Evolutionary conservation across 1,140 invertebrate genomes (phyloP).

Genomic region (Mactra quadrangularis): DNA sequence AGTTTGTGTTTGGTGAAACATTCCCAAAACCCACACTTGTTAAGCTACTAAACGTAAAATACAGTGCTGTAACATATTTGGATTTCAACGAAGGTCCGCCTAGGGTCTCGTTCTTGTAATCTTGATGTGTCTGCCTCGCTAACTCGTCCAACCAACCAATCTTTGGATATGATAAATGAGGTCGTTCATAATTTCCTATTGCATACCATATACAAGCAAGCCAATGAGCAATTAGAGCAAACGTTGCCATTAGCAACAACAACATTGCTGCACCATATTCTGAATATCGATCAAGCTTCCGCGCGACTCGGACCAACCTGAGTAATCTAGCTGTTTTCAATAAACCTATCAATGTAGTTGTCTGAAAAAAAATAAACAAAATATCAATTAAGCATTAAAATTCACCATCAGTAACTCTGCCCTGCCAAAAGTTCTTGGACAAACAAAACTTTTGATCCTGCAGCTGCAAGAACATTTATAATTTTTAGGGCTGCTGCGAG

Average conservation of each 20-base stretch:
- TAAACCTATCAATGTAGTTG: constrained; percentile 98
- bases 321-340: constrained; percentile 98
- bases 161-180: constrained; percentile 85
- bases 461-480: too few relatives aligned
- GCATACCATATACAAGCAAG: constrained; percentile 99
- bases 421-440: not conserved
- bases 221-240: constrained; percentile 99
- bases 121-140: constrained; percentile 85
- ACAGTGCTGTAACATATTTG: constrained; percentile 96
- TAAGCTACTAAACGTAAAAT: constrained; percentile 98
- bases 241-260: constrained; percentile 98
- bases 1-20: constrained; percentile 97
- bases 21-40: constrained; percentile 99
- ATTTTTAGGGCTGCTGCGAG: too few relatives aligned
- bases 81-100: constrained; percentile 83
- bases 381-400: not conserved
- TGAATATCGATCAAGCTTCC: constrained; percentile 99
- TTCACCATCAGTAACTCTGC: not conserved
- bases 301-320: constrained; percentile 96
- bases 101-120: constrained; percentile 72
- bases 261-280: constrained; percentile 99
- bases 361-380: constrained; percentile 87
- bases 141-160: constrained; percentile 97
- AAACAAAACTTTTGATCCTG: not conserved
- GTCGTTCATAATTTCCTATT: constrained; percentile 96